A percentile compares a stretch with the other conserved stretches of the same genome.
Evolutionary conservation across 2,113 vertebrate genomes (phyloP).

Genomic region (Hippocampus comes): DNA sequence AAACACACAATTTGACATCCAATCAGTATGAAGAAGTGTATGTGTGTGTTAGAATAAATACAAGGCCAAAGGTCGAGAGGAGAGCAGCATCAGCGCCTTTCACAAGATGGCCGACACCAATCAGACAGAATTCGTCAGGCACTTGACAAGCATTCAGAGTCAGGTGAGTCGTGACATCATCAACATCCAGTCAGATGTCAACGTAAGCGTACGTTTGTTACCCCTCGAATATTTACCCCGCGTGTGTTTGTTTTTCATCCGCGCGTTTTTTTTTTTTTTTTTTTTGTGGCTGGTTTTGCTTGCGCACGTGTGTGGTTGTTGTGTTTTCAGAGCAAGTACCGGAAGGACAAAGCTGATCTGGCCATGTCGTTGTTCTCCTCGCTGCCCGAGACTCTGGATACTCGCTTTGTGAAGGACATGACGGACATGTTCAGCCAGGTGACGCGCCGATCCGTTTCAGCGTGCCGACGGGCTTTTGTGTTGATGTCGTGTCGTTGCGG

Average conservation of each 20-base stretch:
- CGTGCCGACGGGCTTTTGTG: no score
- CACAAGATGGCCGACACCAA: slow-evolving; percentile 85
- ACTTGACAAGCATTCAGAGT: slow-evolving; percentile 84
- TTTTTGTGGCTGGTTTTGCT: no score
- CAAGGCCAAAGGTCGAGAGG: slow-evolving; percentile 77
- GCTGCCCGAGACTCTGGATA: slow-evolving; percentile 59
- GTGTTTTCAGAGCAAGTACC: slow-evolving; percentile 43
- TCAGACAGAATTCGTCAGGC: slow-evolving; percentile 83
- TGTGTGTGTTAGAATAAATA: slow-evolving; percentile 73
- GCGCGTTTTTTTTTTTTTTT: no score
- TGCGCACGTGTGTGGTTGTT: neutral
- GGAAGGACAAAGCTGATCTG: slow-evolving; percentile 47
- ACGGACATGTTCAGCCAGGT: slow-evolving; percentile 43
- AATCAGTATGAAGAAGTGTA: neutral
- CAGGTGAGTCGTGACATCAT: slow-evolving; percentile 45
- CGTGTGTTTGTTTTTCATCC: no score
- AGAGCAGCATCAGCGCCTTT: slow-evolving; percentile 76
- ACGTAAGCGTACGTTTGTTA: neutral
- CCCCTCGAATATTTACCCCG: neutral
- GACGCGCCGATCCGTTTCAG: neutral
- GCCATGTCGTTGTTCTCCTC: slow-evolving; percentile 37
- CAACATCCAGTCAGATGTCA: neutral
- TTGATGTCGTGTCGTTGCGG: neutral
- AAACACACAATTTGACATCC: neutral
- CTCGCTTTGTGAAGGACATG: slow-evolving; percentile 51